Evolutionary conservation across 2,888 invertebrate genomes (phyloP).

Genomic region (Cistogaster globosa): DNA sequence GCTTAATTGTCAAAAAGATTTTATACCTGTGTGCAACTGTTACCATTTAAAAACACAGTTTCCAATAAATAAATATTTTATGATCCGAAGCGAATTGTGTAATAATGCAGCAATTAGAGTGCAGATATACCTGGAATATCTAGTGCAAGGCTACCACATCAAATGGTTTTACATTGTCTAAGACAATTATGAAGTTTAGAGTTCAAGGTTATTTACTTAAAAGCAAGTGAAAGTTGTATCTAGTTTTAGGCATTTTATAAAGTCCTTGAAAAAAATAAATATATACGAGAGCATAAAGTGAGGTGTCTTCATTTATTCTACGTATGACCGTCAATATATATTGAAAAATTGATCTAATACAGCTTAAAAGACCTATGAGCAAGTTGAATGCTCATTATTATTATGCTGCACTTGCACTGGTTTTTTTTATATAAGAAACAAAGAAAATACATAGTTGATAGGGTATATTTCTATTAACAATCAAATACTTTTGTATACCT

Average conservation of each 20-base stretch:
- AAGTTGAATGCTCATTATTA: not conserved
- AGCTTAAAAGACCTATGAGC: conserved; percentile 45
- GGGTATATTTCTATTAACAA: too few species aligned
- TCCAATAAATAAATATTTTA: conserved; percentile 52
- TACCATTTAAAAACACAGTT: not conserved
- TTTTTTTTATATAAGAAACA: conserved; percentile 16
- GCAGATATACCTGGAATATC: conserved; percentile 60
- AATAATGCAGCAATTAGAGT: conserved; percentile 72
- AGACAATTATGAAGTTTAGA: conserved; percentile 55
- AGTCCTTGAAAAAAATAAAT: conserved; percentile 37
- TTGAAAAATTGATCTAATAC: conserved; percentile 27
- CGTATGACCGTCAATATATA: not conserved
- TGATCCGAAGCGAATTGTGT: conserved; percentile 68
- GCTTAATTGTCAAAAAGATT: too few species aligned
- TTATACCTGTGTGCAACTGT: not conserved
- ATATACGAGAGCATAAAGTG: conserved; percentile 1
- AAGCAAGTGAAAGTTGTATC: conserved; percentile 56
- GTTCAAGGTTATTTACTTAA: conserved; percentile 62
- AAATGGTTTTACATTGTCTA: conserved; percentile 7
- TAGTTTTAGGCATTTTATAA: conserved; percentile 23
- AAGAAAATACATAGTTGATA: not conserved
- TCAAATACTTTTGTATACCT: not conserved
- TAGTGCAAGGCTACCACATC: conserved; percentile 62
- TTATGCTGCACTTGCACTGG: not conserved
- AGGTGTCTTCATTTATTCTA: not conserved